Base-by-base conservation (phyloP, 2,113 vertebrate genomes). In the Etheostoma cragini region DNA sequence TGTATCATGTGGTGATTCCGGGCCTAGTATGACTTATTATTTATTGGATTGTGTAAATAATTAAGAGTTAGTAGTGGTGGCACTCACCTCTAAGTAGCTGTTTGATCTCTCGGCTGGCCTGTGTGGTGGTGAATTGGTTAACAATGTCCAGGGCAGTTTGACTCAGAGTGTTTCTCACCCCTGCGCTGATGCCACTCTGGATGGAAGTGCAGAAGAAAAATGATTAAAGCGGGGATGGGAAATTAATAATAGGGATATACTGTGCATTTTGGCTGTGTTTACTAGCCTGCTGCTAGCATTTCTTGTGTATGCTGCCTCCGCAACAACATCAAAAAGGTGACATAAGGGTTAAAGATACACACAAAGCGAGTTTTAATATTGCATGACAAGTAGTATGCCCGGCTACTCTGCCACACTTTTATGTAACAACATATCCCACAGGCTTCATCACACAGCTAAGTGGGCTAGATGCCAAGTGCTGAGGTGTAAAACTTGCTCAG, bases 131-230 rank as follows among this genome's bases (percentile, higher is more conserved):
- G 90, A 99, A 99, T 94, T 99, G 98, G 92, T 99, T 98, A 46
- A 99, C 98, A 0, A 99, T 99, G 94, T 99, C 98, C 95, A 99
- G 92, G 0, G 98, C 98, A 0, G 98, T 98, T 93, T 99, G 98
- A 92, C 96, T 98, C 89, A 97, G 97, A 8, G 98, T 98, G 93
- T 99, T 99, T 88, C 98, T 95, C 89, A 99, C 95, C 0, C 98
- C 97, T n/a, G 97, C 98, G 0, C 99, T 98, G 95, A 99, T 98
- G 22, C 98, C 98, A 0, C 97, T 98, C 98, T 99, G 95, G 22
- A 88, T 42, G 61, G n/a, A 76, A 24, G 50, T 7, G 22, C 45
- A 81, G 35, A 38, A 62, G 30, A 53, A 76, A 83, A 70, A 38
- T 12, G 2, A 70, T 54, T 45, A 22, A 65, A 58, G 26, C n/a